Evolutionary conservation across 2,797 vertebrate genomes (phyloP), one percentile per base, ranked within the genome.

Genomic region (Xenopus petersii): DNA sequence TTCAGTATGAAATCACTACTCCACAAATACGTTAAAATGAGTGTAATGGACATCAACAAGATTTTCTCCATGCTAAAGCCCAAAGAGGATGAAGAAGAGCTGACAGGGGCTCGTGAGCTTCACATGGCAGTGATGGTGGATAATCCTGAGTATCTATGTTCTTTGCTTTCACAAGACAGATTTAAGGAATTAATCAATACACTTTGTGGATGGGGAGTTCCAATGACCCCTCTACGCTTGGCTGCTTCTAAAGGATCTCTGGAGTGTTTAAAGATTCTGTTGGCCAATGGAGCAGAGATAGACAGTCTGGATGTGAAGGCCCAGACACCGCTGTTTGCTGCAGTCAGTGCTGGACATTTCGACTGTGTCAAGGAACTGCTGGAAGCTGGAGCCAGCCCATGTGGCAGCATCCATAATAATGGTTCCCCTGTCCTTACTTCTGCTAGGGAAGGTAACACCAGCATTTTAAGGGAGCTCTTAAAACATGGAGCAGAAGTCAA

Each of bases 61-160:
- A 94, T 97, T 77, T 96, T 98, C 88, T 96, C 95, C 79, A 90
- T 98, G 88, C 90, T 98, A 79, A 94, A 94, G 87, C 94, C 95
- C 2, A 84, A 86, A 64, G 93, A 94, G 54, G 81, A 87, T 11
- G 93, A 95, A 58, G 92, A 93, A 10, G 0, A 89, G 68, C 82
- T 59, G 0, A 81, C 73, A 58, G 93, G 88, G 75, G 91, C 91
- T 21, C 89, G 91, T 84, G 90, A 93, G 82, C 84, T 99, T 81
- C 94, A 88, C 82, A 85, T 85, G 48, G 94, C 91, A 0, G 93
- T 97, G 9, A 87, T 87, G 1, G 80, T 87, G 54, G 92, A 96
- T 0, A 75, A 96, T 0, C 83, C 83, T 26, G 58, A 83, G 0
- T 83, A 89, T 1, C 88, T 99, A 9, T 73, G 86, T 0, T 71